Conservation (phyloP, 2,888 invertebrate genomes). For the Patella caerulea region DNA sequence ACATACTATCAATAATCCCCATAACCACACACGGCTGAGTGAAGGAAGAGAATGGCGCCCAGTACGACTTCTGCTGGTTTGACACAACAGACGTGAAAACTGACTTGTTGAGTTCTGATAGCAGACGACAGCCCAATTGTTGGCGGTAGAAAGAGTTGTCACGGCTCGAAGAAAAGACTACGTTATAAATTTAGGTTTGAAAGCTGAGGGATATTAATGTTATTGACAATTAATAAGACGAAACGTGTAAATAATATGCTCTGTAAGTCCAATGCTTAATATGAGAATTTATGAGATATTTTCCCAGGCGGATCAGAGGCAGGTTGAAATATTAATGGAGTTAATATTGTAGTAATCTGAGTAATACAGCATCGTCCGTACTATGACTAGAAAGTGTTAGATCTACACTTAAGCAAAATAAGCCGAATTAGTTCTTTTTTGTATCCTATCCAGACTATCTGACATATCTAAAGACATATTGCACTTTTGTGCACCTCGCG, state of each 20-base stretch:
- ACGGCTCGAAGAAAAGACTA: not conserved
- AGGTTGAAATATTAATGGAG: no score
- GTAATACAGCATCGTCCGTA: no score
- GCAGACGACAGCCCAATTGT: slow-evolving; percentile 3
- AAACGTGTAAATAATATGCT: slow-evolving; percentile 6
- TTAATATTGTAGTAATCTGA: no score
- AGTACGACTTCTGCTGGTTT: not conserved
- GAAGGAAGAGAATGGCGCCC: not conserved
- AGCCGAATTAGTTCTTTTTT: no score
- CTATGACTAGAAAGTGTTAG: no score
- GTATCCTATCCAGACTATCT: no score
- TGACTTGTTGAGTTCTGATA: slow-evolving; percentile 8
- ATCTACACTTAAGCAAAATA: no score
- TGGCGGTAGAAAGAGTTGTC: not conserved
- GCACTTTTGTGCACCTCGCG: no score
- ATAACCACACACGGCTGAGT: not conserved
- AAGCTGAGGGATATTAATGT: not conserved
- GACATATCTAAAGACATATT: no score
- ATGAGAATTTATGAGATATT: not conserved
- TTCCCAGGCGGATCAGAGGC: not conserved
- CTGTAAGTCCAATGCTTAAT: not conserved
- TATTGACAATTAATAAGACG: not conserved
- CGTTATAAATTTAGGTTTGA: slow-evolving; percentile 1
- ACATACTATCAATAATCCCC: not conserved
- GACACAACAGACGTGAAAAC: slow-evolving; percentile 13